These are phyloP conservation scores for Poeciliopsis turneri DNA, from an alignment of 2,797 vertebrate species.

Conservation along the genomic window DNA sequence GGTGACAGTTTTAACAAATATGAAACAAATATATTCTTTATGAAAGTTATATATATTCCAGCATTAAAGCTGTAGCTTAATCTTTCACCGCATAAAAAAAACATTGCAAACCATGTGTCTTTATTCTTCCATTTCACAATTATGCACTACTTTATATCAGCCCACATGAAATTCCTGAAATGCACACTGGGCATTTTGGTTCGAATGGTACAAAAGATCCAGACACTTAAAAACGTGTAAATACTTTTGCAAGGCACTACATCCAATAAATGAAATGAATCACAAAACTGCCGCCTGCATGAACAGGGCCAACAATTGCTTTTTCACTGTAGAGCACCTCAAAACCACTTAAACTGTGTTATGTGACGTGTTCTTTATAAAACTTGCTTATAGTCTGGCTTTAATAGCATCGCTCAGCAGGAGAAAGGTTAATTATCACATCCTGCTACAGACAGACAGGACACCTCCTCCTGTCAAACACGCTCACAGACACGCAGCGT, in stretches of 20 bases:
- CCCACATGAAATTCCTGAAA: background rate
- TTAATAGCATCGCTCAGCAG: slow-evolving; percentile 72
- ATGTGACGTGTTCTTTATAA: slow-evolving; percentile 57
- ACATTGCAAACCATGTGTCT: background rate
- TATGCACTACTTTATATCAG: background rate
- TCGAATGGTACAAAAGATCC: background rate
- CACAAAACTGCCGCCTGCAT: background rate
- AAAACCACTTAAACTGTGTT: slow-evolving; percentile 51
- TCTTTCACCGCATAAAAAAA: background rate
- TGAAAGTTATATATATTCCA: too few relatives aligned
- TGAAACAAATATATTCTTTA: too few relatives aligned
- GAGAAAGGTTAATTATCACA: slow-evolving; percentile 82
- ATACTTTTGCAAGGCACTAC: background rate
- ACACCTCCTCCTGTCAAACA: slow-evolving; percentile 64
- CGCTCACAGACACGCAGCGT: slow-evolving; percentile 50
- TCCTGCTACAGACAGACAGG: slow-evolving; percentile 67
- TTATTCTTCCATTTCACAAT: background rate
- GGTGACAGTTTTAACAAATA: background rate
- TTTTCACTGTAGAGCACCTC: slow-evolving; percentile 33
- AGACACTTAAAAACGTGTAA: background rate
- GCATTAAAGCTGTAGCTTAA: background rate
- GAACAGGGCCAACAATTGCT: slow-evolving; percentile 14
- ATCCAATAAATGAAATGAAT: background rate
- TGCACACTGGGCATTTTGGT: background rate
- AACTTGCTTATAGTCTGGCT: slow-evolving; percentile 51